Evolutionary conservation across 1,140 invertebrate genomes (phyloP).

Genomic region (Trypoxylus dichotomus): DNA sequence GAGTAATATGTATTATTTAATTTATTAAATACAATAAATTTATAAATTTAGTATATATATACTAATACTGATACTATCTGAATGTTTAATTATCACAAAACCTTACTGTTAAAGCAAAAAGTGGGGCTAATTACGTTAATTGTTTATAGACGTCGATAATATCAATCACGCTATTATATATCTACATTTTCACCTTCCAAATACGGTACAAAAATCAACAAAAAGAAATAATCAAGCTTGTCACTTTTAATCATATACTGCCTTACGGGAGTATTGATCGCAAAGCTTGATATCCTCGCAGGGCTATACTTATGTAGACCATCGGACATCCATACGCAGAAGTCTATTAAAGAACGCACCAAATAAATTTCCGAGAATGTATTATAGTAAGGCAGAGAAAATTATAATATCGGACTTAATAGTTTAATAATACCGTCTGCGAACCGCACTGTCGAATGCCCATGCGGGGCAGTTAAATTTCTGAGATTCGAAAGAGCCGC

Average conservation of each 20-base stretch:
- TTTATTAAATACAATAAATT: too few species aligned
- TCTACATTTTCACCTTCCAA: not conserved
- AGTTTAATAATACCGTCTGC: not conserved
- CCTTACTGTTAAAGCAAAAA: too few species aligned
- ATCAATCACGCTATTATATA: not conserved
- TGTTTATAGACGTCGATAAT: not conserved
- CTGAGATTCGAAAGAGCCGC: not conserved
- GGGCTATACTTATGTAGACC: not conserved
- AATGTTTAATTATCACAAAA: too few species aligned
- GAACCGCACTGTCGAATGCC: not conserved
- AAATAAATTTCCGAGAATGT: slow-evolving; percentile 3
- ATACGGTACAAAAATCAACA: not conserved
- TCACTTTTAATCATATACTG: not conserved
- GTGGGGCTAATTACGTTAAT: too few species aligned
- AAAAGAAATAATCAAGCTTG: not conserved
- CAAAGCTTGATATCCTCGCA: not conserved
- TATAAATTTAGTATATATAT: too few species aligned
- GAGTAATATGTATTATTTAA: too few species aligned
- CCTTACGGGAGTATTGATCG: not conserved
- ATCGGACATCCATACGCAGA: not conserved
- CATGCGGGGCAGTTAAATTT: not conserved
- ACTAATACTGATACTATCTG: not conserved
- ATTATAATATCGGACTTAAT: slow-evolving; percentile 3
- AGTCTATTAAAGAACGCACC: not conserved
- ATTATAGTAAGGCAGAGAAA: not conserved